Base-by-base conservation (phyloP, 2,797 vertebrate species). In the Leuciscus waleckii region DNA sequence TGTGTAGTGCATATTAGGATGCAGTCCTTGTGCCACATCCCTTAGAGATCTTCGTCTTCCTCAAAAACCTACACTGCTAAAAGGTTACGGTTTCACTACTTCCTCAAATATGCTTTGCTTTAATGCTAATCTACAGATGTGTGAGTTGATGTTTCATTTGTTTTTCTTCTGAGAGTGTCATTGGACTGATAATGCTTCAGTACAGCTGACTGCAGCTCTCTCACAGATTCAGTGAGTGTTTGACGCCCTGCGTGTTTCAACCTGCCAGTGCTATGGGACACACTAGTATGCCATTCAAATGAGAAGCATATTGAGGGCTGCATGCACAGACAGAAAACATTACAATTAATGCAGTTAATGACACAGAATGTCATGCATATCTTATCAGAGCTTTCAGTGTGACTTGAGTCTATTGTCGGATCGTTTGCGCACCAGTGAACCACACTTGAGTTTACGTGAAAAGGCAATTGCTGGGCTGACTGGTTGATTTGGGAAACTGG, bases 51-150 rank as follows among this genome's bases (percentile, higher is more conserved):
- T 61, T 6, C 14, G 1, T 78, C 35, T 78, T 19, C 51, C 75
- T 78, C 75, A 26, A 41, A 61, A n/a, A 21, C 23, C 56, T 63
- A 61, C 37, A 16, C 26, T 46, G 19, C 69, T 17, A 26, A 41
- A 82, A 73, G 39, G 69, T 73, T 58, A 63, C 39, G 21, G 26
- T 46, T 61, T 63, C 81, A 61, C 81, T 46, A 11, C 29, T 16
- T 74, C 68, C 51, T 74, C 81, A 74, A 11, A 16, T 63, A 73
- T 46, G 54, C 26, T 35, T 63, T 46, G 23, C 75, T 61, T 23
- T 68, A n/a, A 49, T 82, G 29, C 35, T 51, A 3, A 74, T 83
- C 39, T 46, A n/a, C 39, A 82, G 19, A 21, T 49, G n/a, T 17
- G 39, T 4, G 39, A 14, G 39, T 43, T 46, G 16, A 17, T 32